A percentile compares a stretch with the other conserved stretches of the same genome.
phyloP scores from a whole-genome alignment of 2,888 invertebrate species.

The Drosophila nr. perissopoda region DNA sequence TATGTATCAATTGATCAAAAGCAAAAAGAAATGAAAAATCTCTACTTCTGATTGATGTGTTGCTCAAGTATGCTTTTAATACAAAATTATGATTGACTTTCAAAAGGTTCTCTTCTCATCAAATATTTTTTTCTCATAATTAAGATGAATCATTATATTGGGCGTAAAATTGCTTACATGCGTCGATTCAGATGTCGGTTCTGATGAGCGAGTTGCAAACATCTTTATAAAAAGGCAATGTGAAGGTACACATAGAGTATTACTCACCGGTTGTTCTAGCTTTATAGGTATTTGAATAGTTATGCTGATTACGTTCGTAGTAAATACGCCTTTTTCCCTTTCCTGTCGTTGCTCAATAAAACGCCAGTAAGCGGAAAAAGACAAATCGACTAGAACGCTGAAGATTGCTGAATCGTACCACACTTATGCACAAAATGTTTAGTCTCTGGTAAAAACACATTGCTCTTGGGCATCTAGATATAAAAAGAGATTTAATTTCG shows the following conservation, averaged over 20 bases:
- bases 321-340: slow-evolving; percentile 85
- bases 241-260: neutral
- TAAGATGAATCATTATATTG: slow-evolving; percentile 26
- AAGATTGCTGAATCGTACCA: slow-evolving; percentile 10
- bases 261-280: slow-evolving; percentile 23
- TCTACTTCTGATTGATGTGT: slow-evolving; percentile 17
- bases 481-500: slow-evolving; percentile 32
- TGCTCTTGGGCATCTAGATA: slow-evolving; percentile 18
- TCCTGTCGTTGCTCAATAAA: slow-evolving; percentile 84
- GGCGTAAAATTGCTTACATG: slow-evolving; percentile 56
- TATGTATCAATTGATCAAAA: neutral
- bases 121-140: slow-evolving; percentile 5
- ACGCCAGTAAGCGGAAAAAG: slow-evolving; percentile 86
- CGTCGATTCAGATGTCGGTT: slow-evolving; percentile 40
- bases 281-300: neutral
- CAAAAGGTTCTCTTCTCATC: neutral
- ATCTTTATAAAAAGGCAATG: neutral
- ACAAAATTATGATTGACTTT: neutral
- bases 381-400: slow-evolving; percentile 84
- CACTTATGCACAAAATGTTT: slow-evolving; percentile 16
- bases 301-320: slow-evolving; percentile 76
- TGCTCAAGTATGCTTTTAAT: slow-evolving; percentile 11
- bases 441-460: slow-evolving; percentile 50
- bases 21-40: slow-evolving; percentile 4
- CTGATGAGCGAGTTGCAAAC: slow-evolving; percentile 31